A percentile compares a stretch with the other conserved stretches of the same genome.
phyloP scores from a whole-genome alignment of 2,888 invertebrate genomes.

The Blomia tropicalis region DNA sequence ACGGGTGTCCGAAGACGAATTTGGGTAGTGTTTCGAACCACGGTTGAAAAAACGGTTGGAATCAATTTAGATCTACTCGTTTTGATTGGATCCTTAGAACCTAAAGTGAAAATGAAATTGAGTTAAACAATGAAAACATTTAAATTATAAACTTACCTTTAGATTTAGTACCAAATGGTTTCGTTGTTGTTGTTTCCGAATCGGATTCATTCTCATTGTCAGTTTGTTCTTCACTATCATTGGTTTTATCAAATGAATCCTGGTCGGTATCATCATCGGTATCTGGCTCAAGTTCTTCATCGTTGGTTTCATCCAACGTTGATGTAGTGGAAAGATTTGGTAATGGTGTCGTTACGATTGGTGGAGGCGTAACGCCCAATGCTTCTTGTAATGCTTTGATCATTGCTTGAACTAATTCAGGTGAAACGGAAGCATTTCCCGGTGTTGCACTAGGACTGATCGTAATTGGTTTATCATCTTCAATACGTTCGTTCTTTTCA shows the following conservation, averaged over 20 bases:
- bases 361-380: constrained; percentile 6
- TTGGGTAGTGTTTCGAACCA: constrained; percentile 15
- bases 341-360: not conserved
- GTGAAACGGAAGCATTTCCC: constrained; percentile 13
- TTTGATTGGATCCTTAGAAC: not conserved
- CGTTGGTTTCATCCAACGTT: not conserved
- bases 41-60: constrained; percentile 13
- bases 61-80: constrained; percentile 8
- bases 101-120: not conserved
- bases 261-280: constrained; percentile 6
- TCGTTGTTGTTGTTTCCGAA: not conserved
- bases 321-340: not conserved
- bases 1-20: constrained; percentile 19
- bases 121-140: not conserved
- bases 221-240: not conserved
- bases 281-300: not conserved
- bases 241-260: not conserved
- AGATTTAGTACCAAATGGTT: too few relatives aligned
- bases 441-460: not conserved
- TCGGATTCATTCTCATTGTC: constrained; percentile 5
- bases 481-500: not conserved
- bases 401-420: constrained; percentile 20
- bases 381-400: constrained; percentile 21
- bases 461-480: not conserved
- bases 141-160: constrained; percentile 5